Conservation (phyloP, 2,113 vertebrate species). For the Reinhardtius hippoglossoides region DNA sequence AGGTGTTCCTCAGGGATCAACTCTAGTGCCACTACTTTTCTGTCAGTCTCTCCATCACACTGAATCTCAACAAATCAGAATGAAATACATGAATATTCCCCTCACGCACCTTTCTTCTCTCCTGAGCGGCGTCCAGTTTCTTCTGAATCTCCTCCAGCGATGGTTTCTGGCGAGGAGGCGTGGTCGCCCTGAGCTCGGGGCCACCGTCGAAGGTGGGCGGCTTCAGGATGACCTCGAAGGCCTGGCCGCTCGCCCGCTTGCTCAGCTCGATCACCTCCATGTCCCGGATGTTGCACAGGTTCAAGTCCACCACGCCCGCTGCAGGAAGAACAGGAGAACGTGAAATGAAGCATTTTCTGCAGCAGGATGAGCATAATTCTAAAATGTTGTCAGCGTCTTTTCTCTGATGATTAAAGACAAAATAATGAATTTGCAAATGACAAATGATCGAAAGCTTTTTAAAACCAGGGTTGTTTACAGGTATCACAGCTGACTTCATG, state of each 20-base stretch:
- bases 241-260: conserved; percentile 92
- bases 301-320: conserved; percentile 91
- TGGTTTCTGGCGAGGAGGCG: conserved; percentile 87
- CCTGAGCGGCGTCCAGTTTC: conserved; percentile 91
- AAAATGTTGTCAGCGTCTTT: too few relatives aligned
- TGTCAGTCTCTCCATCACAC: neutral
- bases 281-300: conserved; percentile 93
- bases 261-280: conserved; percentile 98
- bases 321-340: neutral
- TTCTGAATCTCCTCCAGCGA: conserved; percentile 96
- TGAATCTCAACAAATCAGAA: neutral
- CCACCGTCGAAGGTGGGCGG: conserved; percentile 91
- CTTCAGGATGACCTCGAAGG: conserved; percentile 97
- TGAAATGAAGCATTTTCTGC: too few relatives aligned
- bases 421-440: too few relatives aligned
- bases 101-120: conserved; percentile 88
- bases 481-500: too few relatives aligned
- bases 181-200: conserved; percentile 89
- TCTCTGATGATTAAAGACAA: too few relatives aligned
- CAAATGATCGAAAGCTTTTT: too few relatives aligned
- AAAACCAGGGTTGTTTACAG: too few relatives aligned
- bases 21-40: neutral
- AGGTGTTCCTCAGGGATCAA: conserved; percentile 8
- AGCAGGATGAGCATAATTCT: too few relatives aligned
- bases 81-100: too few relatives aligned